Conservation (phyloP, 2,797 vertebrate species). For the Lepus oiostolus region DNA sequence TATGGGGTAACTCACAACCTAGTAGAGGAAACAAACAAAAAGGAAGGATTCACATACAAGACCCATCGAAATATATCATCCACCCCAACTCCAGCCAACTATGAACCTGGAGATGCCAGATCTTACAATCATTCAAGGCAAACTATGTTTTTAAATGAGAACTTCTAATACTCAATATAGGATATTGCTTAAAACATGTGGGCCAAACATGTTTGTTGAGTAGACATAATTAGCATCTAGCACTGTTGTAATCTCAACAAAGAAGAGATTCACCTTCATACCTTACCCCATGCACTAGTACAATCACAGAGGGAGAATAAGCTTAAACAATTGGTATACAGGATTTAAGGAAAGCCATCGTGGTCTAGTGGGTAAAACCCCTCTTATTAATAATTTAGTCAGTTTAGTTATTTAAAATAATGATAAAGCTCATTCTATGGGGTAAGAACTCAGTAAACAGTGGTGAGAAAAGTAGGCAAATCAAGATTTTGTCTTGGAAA, state of each 20-base stretch:
- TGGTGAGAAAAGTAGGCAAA: neutral
- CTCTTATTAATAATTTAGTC: neutral
- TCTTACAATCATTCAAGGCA: neutral
- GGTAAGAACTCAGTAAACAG: neutral
- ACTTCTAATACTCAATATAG: constrained; percentile 34
- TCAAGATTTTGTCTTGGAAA: too few relatives aligned
- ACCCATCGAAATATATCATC: neutral
- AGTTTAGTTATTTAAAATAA: neutral
- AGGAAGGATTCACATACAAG: neutral
- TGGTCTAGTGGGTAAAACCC: neutral
- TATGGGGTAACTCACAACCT: neutral
- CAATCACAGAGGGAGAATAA: neutral
- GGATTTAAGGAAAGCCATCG: neutral
- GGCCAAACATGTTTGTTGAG: neutral
- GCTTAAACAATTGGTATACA: neutral
- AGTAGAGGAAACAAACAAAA: neutral
- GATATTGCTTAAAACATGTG: neutral
- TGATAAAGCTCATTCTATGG: neutral
- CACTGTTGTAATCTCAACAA: neutral
- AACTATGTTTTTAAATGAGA: neutral
- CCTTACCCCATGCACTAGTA: neutral
- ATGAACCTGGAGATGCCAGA: neutral
- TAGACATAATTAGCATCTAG: neutral
- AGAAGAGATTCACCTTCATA: neutral
- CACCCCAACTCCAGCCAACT: neutral